A percentile compares a stretch with the other conserved stretches of the same genome.
phyloP scores from a whole-genome alignment of 2,113 vertebrate genomes.

The Rattus rattus region DNA sequence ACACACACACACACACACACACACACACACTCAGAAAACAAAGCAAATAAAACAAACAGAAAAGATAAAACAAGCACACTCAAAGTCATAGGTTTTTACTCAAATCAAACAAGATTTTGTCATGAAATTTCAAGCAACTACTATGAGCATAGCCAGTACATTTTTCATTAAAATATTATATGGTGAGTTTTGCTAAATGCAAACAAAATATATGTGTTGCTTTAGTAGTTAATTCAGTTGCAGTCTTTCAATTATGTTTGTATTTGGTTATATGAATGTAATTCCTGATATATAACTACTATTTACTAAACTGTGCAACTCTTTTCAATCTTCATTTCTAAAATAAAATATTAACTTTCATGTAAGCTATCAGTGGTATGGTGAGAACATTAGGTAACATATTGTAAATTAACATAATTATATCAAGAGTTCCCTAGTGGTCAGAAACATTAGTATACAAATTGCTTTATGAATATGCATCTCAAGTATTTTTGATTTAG shows the following conservation, averaged over 20 bases:
- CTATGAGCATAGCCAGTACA: neutral
- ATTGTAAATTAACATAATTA: slow-evolving; percentile 84
- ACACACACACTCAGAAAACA: neutral
- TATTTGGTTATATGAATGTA: slow-evolving; percentile 30
- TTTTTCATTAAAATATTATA: slow-evolving; percentile 47
- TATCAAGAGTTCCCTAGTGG: slow-evolving; percentile 76
- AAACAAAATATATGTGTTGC: slow-evolving; percentile 46
- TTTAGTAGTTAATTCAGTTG: neutral
- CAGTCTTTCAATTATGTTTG: slow-evolving; percentile 1
- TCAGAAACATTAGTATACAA: slow-evolving; percentile 77
- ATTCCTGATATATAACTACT: slow-evolving; percentile 50
- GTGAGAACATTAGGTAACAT: slow-evolving; percentile 74
- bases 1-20: too few species aligned
- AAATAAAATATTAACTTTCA: slow-evolving; percentile 71
- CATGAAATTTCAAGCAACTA: neutral
- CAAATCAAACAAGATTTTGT: neutral
- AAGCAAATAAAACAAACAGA: too few species aligned
- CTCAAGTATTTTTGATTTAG: slow-evolving; percentile 73
- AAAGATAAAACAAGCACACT: neutral
- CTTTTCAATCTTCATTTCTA: slow-evolving; percentile 69
- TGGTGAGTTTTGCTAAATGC: slow-evolving; percentile 23
- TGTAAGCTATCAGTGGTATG: slow-evolving; percentile 67
- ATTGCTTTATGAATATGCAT: slow-evolving; percentile 82
- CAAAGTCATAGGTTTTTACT: neutral
- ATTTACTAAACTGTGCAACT: neutral